A percentile compares a stretch with the other conserved stretches of the same genome.
phyloP scores from a whole-genome alignment of 2,888 invertebrate genomes.

The Heliconius ethilla region DNA sequence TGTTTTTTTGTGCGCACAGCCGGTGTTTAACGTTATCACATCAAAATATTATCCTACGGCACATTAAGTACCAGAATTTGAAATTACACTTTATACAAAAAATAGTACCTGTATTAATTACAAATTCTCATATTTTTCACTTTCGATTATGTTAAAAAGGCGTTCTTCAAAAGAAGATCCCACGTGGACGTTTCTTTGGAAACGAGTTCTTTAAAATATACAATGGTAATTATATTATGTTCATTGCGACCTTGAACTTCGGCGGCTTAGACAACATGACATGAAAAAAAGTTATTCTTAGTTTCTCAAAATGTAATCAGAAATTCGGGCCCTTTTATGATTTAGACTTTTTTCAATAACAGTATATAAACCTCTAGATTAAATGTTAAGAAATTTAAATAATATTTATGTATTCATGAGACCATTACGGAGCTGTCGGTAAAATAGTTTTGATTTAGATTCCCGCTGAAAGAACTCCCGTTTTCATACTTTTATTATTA shows the following conservation, averaged over 20 bases:
- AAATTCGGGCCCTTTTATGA: neutral
- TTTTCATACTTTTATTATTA: neutral
- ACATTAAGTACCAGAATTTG: no score
- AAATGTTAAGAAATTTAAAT: no score
- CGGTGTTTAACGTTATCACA: no score
- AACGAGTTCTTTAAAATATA: neutral
- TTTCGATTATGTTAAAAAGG: neutral
- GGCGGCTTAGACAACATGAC: neutral
- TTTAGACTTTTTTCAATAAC: neutral
- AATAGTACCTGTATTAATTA: no score
- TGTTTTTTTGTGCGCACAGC: no score
- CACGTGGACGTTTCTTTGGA: neutral
- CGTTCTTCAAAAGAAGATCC: no score
- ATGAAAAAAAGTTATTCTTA: neutral
- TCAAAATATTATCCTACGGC: no score
- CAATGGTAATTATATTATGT: neutral
- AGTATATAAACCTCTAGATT: no score
- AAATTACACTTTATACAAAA: no score
- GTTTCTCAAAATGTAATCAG: neutral
- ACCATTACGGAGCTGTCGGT: neutral
- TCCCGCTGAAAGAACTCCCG: neutral
- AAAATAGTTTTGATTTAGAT: neutral
- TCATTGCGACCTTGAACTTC: conserved; percentile 7
- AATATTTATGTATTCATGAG: neutral
- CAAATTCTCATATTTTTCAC: no score